phyloP scores from a whole-genome alignment of 2,797 vertebrate species.

The Gallinago nigripennis region DNA sequence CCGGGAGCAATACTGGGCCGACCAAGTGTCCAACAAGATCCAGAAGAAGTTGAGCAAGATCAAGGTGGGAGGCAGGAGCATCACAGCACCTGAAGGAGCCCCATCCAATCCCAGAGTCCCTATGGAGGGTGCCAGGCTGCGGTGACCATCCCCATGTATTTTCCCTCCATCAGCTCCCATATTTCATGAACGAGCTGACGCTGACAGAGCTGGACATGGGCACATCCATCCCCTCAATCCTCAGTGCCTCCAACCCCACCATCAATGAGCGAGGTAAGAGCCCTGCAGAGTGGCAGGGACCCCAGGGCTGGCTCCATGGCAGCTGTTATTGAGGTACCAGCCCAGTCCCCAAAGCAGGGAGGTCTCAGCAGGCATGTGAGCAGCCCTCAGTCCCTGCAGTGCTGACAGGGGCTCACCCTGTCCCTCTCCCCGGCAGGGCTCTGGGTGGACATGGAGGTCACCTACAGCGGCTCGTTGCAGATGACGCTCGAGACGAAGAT shows the following conservation, averaged over 20 bases:
- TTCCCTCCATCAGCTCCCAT: slow-evolving; percentile 82
- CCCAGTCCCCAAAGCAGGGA: accelerated
- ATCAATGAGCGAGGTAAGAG: slow-evolving; percentile 82
- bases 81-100: accelerated
- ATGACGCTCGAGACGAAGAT: slow-evolving; percentile 92
- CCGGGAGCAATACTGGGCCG: slow-evolving; percentile 83
- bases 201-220: slow-evolving; percentile 91
- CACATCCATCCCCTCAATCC: slow-evolving; percentile 83
- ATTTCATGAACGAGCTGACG: slow-evolving; percentile 90
- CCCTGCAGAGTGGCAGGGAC: not conserved
- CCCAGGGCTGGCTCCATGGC: not conserved
- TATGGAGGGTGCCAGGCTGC: accelerated
- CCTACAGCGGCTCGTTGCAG: slow-evolving; percentile 87
- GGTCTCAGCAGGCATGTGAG: not conserved
- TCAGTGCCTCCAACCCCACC: slow-evolving; percentile 78
- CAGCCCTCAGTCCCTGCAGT: not conserved
- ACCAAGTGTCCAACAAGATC: slow-evolving; percentile 86
- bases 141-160: accelerated
- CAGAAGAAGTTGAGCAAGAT: slow-evolving; percentile 92
- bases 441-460: slow-evolving; percentile 88
- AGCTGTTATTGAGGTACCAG: not conserved
- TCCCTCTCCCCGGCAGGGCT: slow-evolving; percentile 76
- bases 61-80: slow-evolving; percentile 75
- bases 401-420: not conserved
- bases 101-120: accelerated